Percentiles rank a stretch among this genome's conserved stretches.
phyloP scores from a whole-genome alignment of 2,113 vertebrate species.

The Crotalus horridus region DNA sequence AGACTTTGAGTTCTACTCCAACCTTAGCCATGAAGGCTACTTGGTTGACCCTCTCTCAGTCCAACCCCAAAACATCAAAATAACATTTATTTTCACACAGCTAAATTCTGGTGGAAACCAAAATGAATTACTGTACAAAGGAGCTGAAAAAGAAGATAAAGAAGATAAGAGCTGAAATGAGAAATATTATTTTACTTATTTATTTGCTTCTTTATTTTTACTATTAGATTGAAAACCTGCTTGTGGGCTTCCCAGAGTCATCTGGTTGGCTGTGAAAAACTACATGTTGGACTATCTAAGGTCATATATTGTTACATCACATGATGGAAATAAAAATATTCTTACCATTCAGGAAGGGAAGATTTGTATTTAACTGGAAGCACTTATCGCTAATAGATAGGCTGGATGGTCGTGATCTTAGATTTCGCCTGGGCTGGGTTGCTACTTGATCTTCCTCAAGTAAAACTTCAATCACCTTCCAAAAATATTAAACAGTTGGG shows the following conservation, averaged over 20 bases:
- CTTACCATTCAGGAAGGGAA: slow-evolving; percentile 88
- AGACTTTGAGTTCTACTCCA: neutral
- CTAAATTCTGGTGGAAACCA: slow-evolving; percentile 7
- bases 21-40: neutral
- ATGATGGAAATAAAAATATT: slow-evolving; percentile 8
- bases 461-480: slow-evolving; percentile 87
- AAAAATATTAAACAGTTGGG: slow-evolving; percentile 29
- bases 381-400: slow-evolving; percentile 82
- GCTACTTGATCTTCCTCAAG: slow-evolving; percentile 85
- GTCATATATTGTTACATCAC: neutral
- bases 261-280: neutral
- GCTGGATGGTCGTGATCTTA: slow-evolving; percentile 64
- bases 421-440: slow-evolving; percentile 65
- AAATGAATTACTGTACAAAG: neutral
- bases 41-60: neutral
- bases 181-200: neutral
- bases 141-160: slow-evolving; percentile 20
- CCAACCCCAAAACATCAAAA: neutral
- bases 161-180: slow-evolving; percentile 18
- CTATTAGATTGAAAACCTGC: neutral
- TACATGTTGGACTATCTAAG: neutral
- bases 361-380: slow-evolving; percentile 80
- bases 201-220: neutral
- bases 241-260: neutral
- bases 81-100: slow-evolving; percentile 11